phyloP scores from a whole-genome alignment of 2,113 vertebrate species.

The Cygnus atratus region DNA sequence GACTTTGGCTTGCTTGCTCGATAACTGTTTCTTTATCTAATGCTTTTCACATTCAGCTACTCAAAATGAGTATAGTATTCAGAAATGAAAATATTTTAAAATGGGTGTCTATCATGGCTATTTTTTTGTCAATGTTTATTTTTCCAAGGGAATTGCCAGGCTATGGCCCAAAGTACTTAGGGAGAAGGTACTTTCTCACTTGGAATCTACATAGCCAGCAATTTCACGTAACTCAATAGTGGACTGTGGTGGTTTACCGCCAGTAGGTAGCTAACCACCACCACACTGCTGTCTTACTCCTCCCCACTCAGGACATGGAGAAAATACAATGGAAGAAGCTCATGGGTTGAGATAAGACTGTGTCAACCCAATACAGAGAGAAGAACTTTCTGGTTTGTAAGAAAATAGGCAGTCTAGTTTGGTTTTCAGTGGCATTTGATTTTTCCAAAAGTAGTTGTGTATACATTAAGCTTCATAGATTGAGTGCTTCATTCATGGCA shows the following conservation, averaged over 20 bases:
- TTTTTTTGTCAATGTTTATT: background rate
- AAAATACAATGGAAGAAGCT: background rate
- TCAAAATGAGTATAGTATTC: background rate
- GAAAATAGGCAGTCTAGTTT: background rate
- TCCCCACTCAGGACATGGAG: background rate
- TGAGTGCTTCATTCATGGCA: background rate
- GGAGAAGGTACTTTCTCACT: background rate
- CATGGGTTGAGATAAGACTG: background rate
- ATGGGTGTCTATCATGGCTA: background rate
- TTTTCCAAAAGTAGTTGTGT: background rate
- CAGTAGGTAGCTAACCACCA: background rate
- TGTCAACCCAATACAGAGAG: background rate
- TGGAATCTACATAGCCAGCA: background rate
- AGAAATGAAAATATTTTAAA: background rate
- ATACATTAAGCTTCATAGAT: background rate
- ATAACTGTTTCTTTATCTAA: background rate
- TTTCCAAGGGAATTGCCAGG: background rate
- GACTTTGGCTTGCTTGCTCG: background rate
- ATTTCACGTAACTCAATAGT: background rate
- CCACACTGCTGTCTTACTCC: background rate
- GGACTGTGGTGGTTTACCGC: background rate
- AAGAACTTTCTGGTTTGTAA: background rate
- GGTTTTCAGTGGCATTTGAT: background rate
- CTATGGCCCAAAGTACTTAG: background rate
- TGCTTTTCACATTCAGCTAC: background rate